Percentiles rank a stretch among this genome's conserved stretches.
Conservation (phyloP, 2,797 vertebrate genomes). For the Gila robusta region DNA sequence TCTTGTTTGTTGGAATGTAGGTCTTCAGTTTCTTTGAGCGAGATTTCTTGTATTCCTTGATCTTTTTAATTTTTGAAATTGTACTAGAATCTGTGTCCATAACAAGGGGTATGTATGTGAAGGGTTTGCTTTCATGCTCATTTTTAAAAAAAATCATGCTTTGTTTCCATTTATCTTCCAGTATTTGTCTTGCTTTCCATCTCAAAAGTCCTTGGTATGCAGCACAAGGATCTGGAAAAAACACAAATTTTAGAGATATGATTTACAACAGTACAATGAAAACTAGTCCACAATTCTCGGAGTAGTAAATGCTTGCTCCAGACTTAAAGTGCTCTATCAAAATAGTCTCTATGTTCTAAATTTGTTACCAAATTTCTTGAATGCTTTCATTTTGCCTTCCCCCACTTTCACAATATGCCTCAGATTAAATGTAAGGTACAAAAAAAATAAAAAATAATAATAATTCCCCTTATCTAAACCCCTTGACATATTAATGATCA, state of each 20-base stretch:
- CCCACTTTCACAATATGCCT: neutral
- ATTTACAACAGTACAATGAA: neutral
- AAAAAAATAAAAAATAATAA: no score
- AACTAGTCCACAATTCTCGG: neutral
- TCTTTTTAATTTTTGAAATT: slow-evolving; percentile 46
- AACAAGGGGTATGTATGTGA: slow-evolving; percentile 58
- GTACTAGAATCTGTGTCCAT: slow-evolving; percentile 52
- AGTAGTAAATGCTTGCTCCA: neutral
- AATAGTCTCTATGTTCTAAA: neutral
- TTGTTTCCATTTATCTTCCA: slow-evolving; percentile 51
- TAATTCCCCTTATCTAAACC: neutral
- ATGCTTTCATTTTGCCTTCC: neutral
- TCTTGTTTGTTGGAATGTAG: slow-evolving; percentile 53
- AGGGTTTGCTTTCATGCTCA: slow-evolving; percentile 34
- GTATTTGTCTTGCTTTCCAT: slow-evolving; percentile 46
- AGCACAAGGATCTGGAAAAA: slow-evolving; percentile 31
- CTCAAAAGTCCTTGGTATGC: slow-evolving; percentile 49
- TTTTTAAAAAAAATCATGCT: slow-evolving; percentile 45
- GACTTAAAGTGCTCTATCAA: neutral
- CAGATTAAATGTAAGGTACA: neutral
- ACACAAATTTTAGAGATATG: neutral
- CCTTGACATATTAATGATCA: neutral
- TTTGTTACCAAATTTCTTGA: neutral
- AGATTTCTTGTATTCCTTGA: slow-evolving; percentile 55
- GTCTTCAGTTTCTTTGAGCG: slow-evolving; percentile 56